Base-by-base conservation (phyloP, 2,888 invertebrate species). In the Aphidoletes aphidimyza region DNA sequence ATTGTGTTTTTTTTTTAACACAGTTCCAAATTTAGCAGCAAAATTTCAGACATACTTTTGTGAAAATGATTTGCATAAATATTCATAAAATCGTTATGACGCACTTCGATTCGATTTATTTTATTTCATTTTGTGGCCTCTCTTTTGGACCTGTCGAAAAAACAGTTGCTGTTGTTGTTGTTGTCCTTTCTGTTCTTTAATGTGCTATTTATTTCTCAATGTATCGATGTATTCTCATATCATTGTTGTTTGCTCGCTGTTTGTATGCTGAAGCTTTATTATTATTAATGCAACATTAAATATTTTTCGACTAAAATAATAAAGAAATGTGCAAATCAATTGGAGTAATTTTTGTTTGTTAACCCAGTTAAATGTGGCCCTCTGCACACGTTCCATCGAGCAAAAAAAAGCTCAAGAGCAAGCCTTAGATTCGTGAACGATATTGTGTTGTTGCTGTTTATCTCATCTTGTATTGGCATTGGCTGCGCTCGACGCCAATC, bases 41-140 rank as follows among this genome's bases (percentile, higher is more conserved):
- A 30, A 69, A 69, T 69, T 54, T 47, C n/a, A 69, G 0, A 30
- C 11, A 6, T 22, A 26, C 26, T 54, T 54, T n/a, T 54, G 8
- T 54, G 22, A 8, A 30, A 69, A 69, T 14, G 30, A 69, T 69
- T 69, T 69, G 34, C 69, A 69, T 69, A 69, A 69, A 69, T 54
- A 22, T 3, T 26, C 26, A 69, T 69, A 81, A 81, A 81, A 37
- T 37, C 0, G 36, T n/a, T n/a, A 81, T 81, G 81, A 81, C 81
- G 81, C 81, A 81, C 19, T 37, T 81, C 81, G 37, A n/a, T 37
- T 37, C 3, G 37, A n/a, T 3, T 19, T 69, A 34, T 69, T 34
- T 69, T 54, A 22, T 54, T 9, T 22, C 39, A 8, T 54, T 5
- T 54, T 54, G 54, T 22, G n/a, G 54, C 14, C 22, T 11, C 19